These are phyloP conservation scores for Acromyrmex charruanus DNA, from an alignment of 1,140 invertebrate species.

Conservation along the genomic window DNA sequence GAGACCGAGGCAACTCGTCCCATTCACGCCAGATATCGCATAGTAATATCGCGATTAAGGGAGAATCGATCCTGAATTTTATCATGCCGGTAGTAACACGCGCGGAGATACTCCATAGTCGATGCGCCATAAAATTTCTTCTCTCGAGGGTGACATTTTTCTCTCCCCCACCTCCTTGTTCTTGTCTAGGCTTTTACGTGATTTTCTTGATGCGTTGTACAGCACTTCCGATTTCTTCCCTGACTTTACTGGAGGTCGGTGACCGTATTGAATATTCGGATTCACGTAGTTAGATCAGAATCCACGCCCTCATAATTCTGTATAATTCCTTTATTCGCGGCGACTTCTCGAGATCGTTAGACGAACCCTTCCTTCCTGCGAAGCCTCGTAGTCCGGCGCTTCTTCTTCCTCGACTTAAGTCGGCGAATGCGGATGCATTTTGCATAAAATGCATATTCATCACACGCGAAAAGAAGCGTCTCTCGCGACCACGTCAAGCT, in stretches of 20 bases:
- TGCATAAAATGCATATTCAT: conserved; percentile 65
- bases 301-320: conserved; percentile 22
- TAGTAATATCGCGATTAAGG: conserved; percentile 74
- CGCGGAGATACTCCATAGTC: conserved; percentile 61
- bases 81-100: conserved; percentile 63
- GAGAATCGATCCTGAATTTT: conserved; percentile 73
- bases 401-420: conserved; percentile 45
- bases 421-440: conserved; percentile 44
- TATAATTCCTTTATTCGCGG: conserved; percentile 52
- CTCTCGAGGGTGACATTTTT: conserved; percentile 4
- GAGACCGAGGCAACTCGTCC: conserved; percentile 41
- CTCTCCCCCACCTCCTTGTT: background rate
- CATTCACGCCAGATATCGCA: conserved; percentile 59
- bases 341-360: conserved; percentile 32
- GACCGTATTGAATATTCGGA: conserved; percentile 14
- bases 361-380: conserved; percentile 31
- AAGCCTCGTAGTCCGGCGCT: conserved; percentile 17
- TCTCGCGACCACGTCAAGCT: background rate
- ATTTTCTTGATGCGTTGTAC: conserved; percentile 13
- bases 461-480: conserved; percentile 55
- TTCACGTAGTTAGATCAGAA: conserved; percentile 40
- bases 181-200: background rate
- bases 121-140: conserved; percentile 60
- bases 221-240: background rate
- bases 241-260: background rate